Conservation (phyloP, 2,113 vertebrate species). For the Choloepus hoffmanni region DNA sequence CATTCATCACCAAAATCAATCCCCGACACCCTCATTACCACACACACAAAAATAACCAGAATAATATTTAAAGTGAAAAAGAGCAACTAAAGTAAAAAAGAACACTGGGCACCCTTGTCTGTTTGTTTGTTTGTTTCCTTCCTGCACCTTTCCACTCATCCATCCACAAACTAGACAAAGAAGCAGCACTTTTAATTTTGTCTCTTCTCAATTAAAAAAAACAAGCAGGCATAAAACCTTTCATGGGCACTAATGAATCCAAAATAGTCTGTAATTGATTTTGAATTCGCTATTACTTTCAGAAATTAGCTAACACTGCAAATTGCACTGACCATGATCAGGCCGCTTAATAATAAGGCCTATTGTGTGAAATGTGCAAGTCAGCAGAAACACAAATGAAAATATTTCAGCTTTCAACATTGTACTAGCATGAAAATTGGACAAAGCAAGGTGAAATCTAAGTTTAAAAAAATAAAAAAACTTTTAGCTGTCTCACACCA, state of each 20-base stretch:
- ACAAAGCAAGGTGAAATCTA: constrained; percentile 49
- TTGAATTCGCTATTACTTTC: constrained; percentile 74
- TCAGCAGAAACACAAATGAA: constrained; percentile 80
- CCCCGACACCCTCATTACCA: too few species aligned
- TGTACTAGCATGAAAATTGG: neutral
- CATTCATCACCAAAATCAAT: too few species aligned
- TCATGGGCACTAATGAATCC: constrained; percentile 70
- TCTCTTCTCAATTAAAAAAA: constrained; percentile 75
- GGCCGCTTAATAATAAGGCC: constrained; percentile 71
- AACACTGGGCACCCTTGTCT: too few species aligned
- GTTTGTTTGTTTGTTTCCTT: too few species aligned
- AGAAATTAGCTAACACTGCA: constrained; percentile 82
- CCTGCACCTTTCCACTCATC: too few species aligned
- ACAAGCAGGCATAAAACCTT: constrained; percentile 62
- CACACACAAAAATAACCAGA: too few species aligned
- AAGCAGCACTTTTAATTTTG: constrained; percentile 45
- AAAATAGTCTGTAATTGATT: constrained; percentile 81
- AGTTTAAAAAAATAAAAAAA: neutral
- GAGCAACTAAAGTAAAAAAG: too few species aligned
- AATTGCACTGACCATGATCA: constrained; percentile 75
- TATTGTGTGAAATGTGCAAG: constrained; percentile 72
- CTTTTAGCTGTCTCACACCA: neutral
- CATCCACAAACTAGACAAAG: too few species aligned
- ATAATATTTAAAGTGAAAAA: too few species aligned
- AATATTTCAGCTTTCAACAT: constrained; percentile 56